A percentile compares a stretch with the other conserved stretches of the same genome.
Evolutionary conservation across 2,888 invertebrate species (phyloP).

Genomic region (Melanostoma mellinum): DNA sequence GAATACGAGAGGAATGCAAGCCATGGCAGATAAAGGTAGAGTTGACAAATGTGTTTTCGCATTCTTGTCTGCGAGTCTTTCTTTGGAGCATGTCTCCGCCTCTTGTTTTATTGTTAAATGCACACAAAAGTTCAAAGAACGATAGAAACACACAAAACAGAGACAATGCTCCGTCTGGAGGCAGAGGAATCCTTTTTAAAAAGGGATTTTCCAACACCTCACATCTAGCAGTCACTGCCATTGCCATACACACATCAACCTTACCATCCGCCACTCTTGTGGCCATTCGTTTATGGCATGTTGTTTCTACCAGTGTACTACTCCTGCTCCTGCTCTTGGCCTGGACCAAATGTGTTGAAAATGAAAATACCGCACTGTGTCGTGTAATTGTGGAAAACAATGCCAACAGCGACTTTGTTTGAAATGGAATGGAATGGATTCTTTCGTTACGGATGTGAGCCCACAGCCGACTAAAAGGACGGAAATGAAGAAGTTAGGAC

Average conservation of each 20-base stretch:
- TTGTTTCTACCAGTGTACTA: neutral
- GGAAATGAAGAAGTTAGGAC: slow-evolving; percentile 9
- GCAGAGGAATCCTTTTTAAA: slow-evolving; percentile 34
- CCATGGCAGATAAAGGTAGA: slow-evolving; percentile 68
- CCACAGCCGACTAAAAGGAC: slow-evolving; percentile 18
- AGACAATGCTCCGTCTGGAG: slow-evolving; percentile 28
- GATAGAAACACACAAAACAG: slow-evolving; percentile 56
- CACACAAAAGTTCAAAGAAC: slow-evolving; percentile 64
- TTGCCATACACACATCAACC: neutral
- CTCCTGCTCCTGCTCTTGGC: neutral
- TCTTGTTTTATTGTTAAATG: slow-evolving; percentile 14
- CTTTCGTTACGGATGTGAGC: slow-evolving; percentile 56
- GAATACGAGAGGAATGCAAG: slow-evolving; percentile 41
- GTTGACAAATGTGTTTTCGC: slow-evolving; percentile 72
- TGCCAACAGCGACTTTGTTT: slow-evolving; percentile 69
- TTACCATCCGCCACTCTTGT: neutral
- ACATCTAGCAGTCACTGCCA: slow-evolving; percentile 33
- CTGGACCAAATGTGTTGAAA: slow-evolving; percentile 53
- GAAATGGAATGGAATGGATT: slow-evolving; percentile 64
- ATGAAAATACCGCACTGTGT: slow-evolving; percentile 67
- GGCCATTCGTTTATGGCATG: slow-evolving; percentile 25
- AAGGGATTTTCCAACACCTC: slow-evolving; percentile 64
- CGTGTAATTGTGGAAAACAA: slow-evolving; percentile 72
- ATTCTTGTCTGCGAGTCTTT: slow-evolving; percentile 56
- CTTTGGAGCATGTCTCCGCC: slow-evolving; percentile 1